Conservation (phyloP, 2,113 vertebrate species). For the Dromaius novaehollandiae region DNA sequence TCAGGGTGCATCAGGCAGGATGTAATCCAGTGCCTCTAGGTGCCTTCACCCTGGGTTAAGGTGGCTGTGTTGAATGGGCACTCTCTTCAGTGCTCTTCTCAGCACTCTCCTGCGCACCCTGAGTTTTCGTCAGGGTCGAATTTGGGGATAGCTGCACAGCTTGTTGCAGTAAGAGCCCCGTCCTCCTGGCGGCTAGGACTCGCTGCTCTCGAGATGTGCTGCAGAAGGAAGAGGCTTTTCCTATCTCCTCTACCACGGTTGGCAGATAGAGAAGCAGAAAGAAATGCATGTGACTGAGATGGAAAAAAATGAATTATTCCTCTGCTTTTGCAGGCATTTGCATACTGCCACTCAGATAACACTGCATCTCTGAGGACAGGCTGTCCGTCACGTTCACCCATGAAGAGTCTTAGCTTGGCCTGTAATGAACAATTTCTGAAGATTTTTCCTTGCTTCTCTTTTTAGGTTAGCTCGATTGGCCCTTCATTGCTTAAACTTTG, state of each 20-base stretch:
- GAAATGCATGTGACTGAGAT: neutral
- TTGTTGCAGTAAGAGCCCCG: neutral
- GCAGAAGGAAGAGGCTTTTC: neutral
- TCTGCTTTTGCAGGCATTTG: neutral
- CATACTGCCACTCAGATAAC: neutral
- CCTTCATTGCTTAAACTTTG: neutral
- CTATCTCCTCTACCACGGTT: neutral
- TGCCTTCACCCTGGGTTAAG: neutral
- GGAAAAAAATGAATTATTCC: neutral
- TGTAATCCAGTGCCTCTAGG: neutral
- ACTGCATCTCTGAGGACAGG: neutral
- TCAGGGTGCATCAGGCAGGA: neutral
- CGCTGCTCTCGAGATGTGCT: neutral
- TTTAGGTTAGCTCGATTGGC: neutral
- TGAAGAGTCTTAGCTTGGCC: neutral
- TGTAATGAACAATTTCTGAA: neutral
- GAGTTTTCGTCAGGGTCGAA: neutral
- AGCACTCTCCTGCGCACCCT: neutral
- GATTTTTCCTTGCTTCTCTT: neutral
- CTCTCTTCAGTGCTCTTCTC: neutral
- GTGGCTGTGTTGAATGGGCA: neutral
- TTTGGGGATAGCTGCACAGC: neutral
- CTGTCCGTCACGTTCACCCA: neutral
- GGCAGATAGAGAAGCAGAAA: neutral
- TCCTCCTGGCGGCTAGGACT: neutral